Evolutionary conservation across 2,888 invertebrate species (phyloP), one percentile per base, ranked within the genome.

Genomic region (Crossocerus cetratus): DNA sequence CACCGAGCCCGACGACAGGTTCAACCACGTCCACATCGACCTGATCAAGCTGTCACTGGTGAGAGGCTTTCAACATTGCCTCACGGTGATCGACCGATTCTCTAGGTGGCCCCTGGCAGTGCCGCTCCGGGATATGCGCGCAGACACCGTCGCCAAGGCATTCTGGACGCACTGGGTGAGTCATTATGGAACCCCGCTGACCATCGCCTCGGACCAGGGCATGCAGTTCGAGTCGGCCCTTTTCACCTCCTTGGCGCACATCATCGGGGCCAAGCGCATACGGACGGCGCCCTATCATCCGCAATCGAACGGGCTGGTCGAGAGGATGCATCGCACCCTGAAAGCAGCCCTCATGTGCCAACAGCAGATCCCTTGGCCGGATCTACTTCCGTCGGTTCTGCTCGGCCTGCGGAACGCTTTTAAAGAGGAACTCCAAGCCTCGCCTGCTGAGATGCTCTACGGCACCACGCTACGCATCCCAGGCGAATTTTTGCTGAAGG

Each of bases 11-110:
- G 65, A 74, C 2, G 70, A 66, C 1, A 75, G 89, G 11, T 87
- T 90, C 74, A 66, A 78, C 2, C 83, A 88, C 64, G 69, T 90
- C 0, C 88, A 90, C 59, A 74, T 88, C 0, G 90, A 91, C 65
- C 59, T 89, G 2, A 78, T 88, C 4, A 66, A 62, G 0, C 18
- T 77, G 64, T 69, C 72, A 1, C 3, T 16, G 0, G 65, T 65
- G 0, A 42, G 55, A 11, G 75, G 75, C 0, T 63, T 32, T 8
- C 72, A 79, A 3, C 89, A 90, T 66, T 84, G 85, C 18, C 83
- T 90, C 2, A 90, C 90, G 0, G 81, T 82, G 64, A 70, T 86
- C 1, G 86, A 88, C 59, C 62, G 87, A 2, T 84, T 78, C 58
- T 63, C 82, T 0, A 77, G 85, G 4, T 85, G 83, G 82, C 77